Evolutionary conservation across 2,888 invertebrate species (phyloP), one percentile per base, ranked within the genome.

Genomic region (Trissoscelio sp.): DNA sequence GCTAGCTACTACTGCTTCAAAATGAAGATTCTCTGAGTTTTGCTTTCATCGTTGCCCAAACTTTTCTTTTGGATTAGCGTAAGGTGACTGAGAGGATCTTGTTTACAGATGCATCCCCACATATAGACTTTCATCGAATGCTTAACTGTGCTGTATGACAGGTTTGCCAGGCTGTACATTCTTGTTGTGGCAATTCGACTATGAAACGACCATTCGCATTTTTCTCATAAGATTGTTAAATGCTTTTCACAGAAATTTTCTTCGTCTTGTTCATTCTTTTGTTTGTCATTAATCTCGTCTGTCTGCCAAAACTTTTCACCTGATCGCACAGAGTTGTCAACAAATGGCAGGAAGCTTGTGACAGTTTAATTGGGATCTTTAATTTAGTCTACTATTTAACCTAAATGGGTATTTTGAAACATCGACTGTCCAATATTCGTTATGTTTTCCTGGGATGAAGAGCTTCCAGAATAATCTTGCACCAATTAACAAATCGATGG

Each of bases 121-220:
- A n/a, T n/a, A n/a, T n/a, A n/a, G n/a, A n/a, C n/a, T n/a, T n/a
- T n/a, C n/a, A n/a, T n/a, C n/a, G n/a, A n/a, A n/a, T n/a, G n/a
- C n/a, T n/a, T n/a, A n/a, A n/a, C n/a, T n/a, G n/a, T n/a, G n/a
- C n/a, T n/a, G n/a, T n/a, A n/a, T n/a, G n/a, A n/a, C n/a, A n/a
- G n/a, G n/a, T n/a, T n/a, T n/a, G n/a, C n/a, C n/a, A n/a, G n/a
- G n/a, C n/a, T n/a, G n/a, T 12, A 69, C 16, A 18, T 57, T 12
- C n/a, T 9, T 3, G 9, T 20, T 28, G 7, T 7, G 79, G 79
- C 11, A 82, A 55, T 11, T 58, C 66, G 1, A 82, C 82, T 12
- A 75, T 60, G 16, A 72, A 79, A 20, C 75, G 37, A 9, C 75
- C 72, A 7, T 34, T 16, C 3, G 11, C 0, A 24, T 66, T 55